Evolutionary conservation across 2,113 vertebrate species (phyloP).

Genomic region (Lonchura striata): DNA sequence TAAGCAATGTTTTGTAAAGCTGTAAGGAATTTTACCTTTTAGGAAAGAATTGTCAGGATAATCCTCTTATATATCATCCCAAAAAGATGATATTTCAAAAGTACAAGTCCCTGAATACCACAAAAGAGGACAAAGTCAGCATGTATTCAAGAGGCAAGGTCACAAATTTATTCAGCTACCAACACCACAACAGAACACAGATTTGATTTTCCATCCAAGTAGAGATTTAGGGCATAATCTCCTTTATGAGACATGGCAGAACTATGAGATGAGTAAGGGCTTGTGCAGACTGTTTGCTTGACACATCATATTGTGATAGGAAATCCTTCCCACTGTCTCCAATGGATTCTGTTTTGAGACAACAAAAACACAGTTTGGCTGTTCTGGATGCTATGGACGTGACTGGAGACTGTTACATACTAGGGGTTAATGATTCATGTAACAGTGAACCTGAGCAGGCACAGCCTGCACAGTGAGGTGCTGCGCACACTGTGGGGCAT

Average conservation of each 20-base stretch:
- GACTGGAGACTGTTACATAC: not conserved
- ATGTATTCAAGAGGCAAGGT: not conserved
- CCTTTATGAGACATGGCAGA: not conserved
- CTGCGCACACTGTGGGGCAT: rapidly evolving
- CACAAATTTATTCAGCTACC: not conserved
- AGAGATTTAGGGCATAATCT: not conserved
- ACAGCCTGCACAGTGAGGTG: not conserved
- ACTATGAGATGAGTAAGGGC: not conserved
- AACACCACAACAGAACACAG: not conserved
- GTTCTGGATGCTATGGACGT: not conserved
- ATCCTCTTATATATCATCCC: rapidly evolving
- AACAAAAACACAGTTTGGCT: not conserved
- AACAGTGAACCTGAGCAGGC: not conserved
- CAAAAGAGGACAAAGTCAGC: not conserved
- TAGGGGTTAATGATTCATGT: not conserved
- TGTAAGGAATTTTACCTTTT: not conserved
- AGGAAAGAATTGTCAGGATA: not conserved
- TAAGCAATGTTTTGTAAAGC: not conserved
- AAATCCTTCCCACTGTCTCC: not conserved
- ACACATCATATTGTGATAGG: rapidly evolving
- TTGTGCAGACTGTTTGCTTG: not conserved
- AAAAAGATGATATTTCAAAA: not conserved
- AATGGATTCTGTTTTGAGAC: not conserved
- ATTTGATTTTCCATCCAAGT: not conserved
- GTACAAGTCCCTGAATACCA: not conserved